phyloP scores from a whole-genome alignment of 2,888 invertebrate species.

The Tricholauxania praeusta region DNA sequence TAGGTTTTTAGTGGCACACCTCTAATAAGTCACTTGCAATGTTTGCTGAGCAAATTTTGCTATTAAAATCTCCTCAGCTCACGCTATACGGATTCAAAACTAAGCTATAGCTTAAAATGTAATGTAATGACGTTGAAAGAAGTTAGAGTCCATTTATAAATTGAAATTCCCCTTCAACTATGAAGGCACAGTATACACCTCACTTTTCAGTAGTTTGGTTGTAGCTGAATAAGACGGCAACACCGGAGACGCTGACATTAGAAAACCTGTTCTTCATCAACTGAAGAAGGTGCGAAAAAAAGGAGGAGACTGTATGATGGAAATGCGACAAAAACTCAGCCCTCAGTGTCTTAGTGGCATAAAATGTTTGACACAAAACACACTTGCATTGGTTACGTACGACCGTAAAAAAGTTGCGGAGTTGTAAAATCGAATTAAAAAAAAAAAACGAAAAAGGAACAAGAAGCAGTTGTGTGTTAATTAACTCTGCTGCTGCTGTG shows the following conservation, averaged over 20 bases:
- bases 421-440: neutral
- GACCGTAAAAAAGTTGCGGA: neutral
- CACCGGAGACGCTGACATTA: neutral
- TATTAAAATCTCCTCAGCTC: too few relatives aligned
- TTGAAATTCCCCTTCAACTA: too few relatives aligned
- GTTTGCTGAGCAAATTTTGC: too few relatives aligned
- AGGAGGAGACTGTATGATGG: neutral
- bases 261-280: slow-evolving; percentile 13
- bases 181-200: too few relatives aligned
- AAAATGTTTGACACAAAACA: slow-evolving; percentile 19
- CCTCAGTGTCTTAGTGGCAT: neutral
- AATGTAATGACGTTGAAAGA: too few relatives aligned
- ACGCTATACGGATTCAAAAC: too few relatives aligned
- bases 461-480: slow-evolving; percentile 18
- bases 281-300: slow-evolving; percentile 7
- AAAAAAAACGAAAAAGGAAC: neutral
- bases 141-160: too few relatives aligned
- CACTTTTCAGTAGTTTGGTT: neutral
- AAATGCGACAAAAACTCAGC: slow-evolving; percentile 14
- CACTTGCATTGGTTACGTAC: neutral
- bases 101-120: too few relatives aligned
- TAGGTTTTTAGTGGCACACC: too few relatives aligned
- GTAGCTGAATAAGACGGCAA: slow-evolving; percentile 1
- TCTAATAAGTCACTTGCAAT: too few relatives aligned
- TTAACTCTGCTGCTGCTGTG: slow-evolving; percentile 24